Base-by-base conservation (phyloP, 2,113 vertebrate genomes). In the Calidris pygmaea region DNA sequence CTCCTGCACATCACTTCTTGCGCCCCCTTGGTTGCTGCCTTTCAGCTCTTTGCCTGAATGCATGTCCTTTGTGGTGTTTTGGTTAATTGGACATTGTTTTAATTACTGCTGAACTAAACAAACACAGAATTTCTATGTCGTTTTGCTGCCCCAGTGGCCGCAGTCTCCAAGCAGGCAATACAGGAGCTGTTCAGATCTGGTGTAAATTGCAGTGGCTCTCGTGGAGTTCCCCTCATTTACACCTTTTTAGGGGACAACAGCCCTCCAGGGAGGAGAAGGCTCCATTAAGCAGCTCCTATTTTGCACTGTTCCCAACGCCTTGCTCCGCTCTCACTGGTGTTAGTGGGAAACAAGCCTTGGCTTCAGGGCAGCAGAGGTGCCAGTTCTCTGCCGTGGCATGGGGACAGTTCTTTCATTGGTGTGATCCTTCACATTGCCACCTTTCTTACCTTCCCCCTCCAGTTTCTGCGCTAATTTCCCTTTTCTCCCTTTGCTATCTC, bases 51-150 rank as follows among this genome's bases (percentile, higher is more conserved):
- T 81, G 76, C 60, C 68, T 93, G 65, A 3, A 5, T 68, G 62
- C 4, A 0, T 66, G 63, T 79, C 83, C 83, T 96, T 91, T 78
- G 94, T 92, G 95, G 62, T 14, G 5, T 68, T 92, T 93, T 92
- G 84, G 65, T 82, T 97, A 96, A 96, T 82, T 96, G 86, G 73
- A 72, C 91, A 9, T 89, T 79, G 91, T 76, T 96, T 91, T 94
- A 91, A 96, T 96, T 91, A 89, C 48, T 83, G 23, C 62, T 85
- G 71, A 71, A 29, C 80, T 89, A 71, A 94, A 76, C 71, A 89
- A 93, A 79, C 74, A 30, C 37, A 43, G 35, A 43, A 83, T 95
- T 87, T 75, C 86, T 96, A 0, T 89, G 89, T 87, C 1, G 0
- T 59, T 90, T 89, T 89, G 58, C 86, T 5, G 3, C 70, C 62